These are phyloP conservation scores for Catamblyrhynchus diadema DNA, from an alignment of 2,797 vertebrate genomes.

Conservation along the genomic window DNA sequence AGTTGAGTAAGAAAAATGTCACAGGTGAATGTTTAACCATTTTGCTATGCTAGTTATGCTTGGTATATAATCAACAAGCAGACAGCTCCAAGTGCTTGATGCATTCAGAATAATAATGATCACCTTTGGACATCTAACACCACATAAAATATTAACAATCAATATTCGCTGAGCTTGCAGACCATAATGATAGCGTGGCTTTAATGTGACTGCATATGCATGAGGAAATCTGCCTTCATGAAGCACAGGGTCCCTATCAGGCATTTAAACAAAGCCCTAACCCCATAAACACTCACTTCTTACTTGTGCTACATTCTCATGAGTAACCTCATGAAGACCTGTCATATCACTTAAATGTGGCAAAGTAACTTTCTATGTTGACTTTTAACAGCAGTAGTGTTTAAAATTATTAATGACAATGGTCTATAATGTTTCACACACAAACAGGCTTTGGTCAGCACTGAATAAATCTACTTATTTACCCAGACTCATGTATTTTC, in stretches of 20 bases:
- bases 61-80: not conserved
- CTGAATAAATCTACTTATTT: not conserved
- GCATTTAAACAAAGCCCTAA: not conserved
- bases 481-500: not conserved
- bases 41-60: not conserved
- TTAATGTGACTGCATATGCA: not conserved
- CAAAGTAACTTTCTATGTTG: not conserved
- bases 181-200: not conserved
- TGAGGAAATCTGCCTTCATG: not conserved
- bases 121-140: not conserved
- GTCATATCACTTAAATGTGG: not conserved
- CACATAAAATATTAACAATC: conserved; percentile 38
- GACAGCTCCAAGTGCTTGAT: not conserved
- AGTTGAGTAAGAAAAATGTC: not conserved
- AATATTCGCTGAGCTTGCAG: not conserved
- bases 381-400: not conserved
- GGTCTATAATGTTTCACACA: not conserved
- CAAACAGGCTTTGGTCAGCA: not conserved
- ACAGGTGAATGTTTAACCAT: not conserved
- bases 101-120: conserved; percentile 2
- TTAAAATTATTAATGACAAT: not conserved
- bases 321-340: not conserved
- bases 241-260: not conserved
- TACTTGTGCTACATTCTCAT: not conserved
- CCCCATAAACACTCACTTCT: not conserved